Percentiles rank a stretch among this genome's conserved stretches.
phyloP scores from a whole-genome alignment of 2,888 invertebrate genomes.

The Nematopogon swammerdamellus region DNA sequence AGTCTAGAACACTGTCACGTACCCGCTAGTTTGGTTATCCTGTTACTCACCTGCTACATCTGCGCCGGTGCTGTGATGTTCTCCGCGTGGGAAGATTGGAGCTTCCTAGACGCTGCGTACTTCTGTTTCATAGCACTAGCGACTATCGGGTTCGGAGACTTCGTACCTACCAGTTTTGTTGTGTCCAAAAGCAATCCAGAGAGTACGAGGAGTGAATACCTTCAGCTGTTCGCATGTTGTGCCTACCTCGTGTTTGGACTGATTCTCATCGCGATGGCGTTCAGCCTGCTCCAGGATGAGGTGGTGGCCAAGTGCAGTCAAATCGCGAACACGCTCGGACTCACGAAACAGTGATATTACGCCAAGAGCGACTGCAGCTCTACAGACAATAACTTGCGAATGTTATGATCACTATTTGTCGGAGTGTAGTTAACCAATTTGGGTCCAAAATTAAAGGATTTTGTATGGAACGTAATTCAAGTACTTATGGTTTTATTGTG shows the following conservation, averaged over 20 bases:
- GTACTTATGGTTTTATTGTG: no score
- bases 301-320: conserved; percentile 70
- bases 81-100: conserved; percentile 79
- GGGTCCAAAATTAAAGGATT: conserved; percentile 15
- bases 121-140: conserved; percentile 83
- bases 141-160: conserved; percentile 79
- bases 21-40: conserved; percentile 54
- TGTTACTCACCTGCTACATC: conserved; percentile 70
- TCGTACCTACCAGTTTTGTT: conserved; percentile 60
- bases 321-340: conserved; percentile 65
- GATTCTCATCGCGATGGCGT: conserved; percentile 80
- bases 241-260: conserved; percentile 76
- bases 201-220: conserved; percentile 52
- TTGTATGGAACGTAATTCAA: no score
- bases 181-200: conserved; percentile 41
- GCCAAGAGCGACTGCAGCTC: conserved; percentile 50
- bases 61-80: conserved; percentile 74
- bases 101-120: conserved; percentile 76
- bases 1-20: conserved; percentile 42
- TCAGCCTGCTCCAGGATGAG: conserved; percentile 79
- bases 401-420: conserved; percentile 52
- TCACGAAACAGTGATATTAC: conserved; percentile 60
- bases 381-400: conserved; percentile 39
- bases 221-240: conserved; percentile 77
- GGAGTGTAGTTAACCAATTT: conserved; percentile 22